Conservation (phyloP, 2,797 vertebrate genomes). For the Gastrophryne carolinensis region DNA sequence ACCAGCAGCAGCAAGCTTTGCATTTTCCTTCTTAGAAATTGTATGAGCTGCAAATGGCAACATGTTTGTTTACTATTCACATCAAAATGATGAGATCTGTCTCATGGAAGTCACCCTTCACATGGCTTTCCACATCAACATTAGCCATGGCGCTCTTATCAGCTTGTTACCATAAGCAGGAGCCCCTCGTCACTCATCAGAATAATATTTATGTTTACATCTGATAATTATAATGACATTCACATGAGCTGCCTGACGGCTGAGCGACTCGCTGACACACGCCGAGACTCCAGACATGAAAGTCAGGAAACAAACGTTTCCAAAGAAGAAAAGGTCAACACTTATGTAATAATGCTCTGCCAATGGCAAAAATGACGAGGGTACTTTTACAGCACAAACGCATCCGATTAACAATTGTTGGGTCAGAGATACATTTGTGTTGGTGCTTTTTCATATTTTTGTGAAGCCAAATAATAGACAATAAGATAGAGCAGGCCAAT, state of each 20-base stretch:
- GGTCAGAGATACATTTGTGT: too few relatives aligned
- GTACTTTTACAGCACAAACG: too few relatives aligned
- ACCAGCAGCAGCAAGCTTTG: too few relatives aligned
- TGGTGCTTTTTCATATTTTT: too few relatives aligned
- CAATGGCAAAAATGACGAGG: too few relatives aligned
- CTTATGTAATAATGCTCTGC: not conserved
- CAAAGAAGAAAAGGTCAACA: not conserved
- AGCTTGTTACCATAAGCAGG: not conserved
- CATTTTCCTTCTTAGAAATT: too few relatives aligned
- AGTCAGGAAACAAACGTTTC: not conserved
- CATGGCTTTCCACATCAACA: not conserved
- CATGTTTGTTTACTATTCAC: not conserved
- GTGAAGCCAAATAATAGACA: too few relatives aligned
- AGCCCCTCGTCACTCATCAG: not conserved
- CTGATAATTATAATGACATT: not conserved
- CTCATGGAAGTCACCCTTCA: not conserved
- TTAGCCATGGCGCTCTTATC: not conserved
- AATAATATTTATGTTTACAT: conserved; percentile 19
- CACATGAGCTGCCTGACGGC: not conserved
- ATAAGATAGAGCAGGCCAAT: too few relatives aligned
- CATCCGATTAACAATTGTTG: too few relatives aligned
- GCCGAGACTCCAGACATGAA: not conserved
- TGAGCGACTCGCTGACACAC: not conserved
- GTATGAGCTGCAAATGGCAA: too few relatives aligned
- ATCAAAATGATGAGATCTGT: not conserved